These are phyloP conservation scores for Gobionotothen gibberifrons DNA, from an alignment of 2,797 vertebrate species.

Conservation along the genomic window DNA sequence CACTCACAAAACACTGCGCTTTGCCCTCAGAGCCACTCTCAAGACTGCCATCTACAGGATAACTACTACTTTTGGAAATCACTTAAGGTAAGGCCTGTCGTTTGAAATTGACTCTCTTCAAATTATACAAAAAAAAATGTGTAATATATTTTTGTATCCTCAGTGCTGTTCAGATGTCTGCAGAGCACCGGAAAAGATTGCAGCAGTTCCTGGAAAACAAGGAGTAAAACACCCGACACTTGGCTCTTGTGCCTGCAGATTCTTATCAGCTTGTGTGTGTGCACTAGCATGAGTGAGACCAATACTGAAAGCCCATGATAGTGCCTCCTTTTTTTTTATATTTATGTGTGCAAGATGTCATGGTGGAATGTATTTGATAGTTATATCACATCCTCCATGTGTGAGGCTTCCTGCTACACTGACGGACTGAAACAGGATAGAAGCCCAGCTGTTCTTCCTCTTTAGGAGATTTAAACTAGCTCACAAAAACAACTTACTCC, in stretches of 20 bases:
- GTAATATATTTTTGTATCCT: conserved; percentile 8
- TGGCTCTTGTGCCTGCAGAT: conserved; percentile 23
- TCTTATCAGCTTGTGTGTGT: conserved; percentile 25
- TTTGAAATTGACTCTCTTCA: background rate
- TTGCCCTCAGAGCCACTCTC: conserved; percentile 92
- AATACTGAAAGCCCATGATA: conserved; percentile 27
- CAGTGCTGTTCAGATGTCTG: conserved; percentile 93
- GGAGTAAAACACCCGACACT: conserved; percentile 81
- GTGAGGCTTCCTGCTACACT: conserved; percentile 18
- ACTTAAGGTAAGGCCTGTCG: conserved; percentile 89
- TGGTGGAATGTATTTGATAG: conserved; percentile 39
- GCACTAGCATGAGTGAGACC: conserved; percentile 21
- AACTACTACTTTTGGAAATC: conserved; percentile 92
- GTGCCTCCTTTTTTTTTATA: conserved; percentile 64
- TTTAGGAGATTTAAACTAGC: conserved; percentile 24
- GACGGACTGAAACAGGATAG: conserved; percentile 4
- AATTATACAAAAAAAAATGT: background rate
- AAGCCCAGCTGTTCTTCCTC: background rate
- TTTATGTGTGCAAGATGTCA: conserved; percentile 48
- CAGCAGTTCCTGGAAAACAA: conserved; percentile 97
- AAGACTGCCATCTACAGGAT: conserved; percentile 97
- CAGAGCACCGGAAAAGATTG: conserved; percentile 94
- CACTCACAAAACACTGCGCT: conserved; percentile 93
- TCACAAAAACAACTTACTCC: background rate
- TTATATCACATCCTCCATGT: conserved; percentile 21